Percentiles rank a stretch among this genome's conserved stretches.
Evolutionary conservation across 2,888 invertebrate species (phyloP).

Genomic region (Napeogenes inachia): DNA sequence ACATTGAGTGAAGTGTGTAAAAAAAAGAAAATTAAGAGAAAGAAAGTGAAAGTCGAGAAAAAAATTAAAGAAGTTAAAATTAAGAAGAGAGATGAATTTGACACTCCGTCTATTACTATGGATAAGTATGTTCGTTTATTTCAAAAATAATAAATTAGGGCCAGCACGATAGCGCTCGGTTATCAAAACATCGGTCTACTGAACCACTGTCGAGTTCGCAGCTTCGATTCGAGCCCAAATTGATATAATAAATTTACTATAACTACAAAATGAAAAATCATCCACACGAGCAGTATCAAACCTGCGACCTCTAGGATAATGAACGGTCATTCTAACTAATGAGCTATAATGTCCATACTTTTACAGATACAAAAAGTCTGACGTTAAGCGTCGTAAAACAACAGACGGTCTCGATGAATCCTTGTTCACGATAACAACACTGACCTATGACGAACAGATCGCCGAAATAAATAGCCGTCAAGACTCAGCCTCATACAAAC

Average conservation of each 20-base stretch:
- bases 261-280: too few relatives aligned
- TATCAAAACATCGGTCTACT: too few relatives aligned
- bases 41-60: slow-evolving; percentile 36
- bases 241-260: too few relatives aligned
- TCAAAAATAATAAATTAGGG: not conserved
- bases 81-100: slow-evolving; percentile 34
- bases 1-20: slow-evolving; percentile 50
- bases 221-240: too few relatives aligned
- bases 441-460: slow-evolving; percentile 62
- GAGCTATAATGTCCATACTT: slow-evolving; percentile 1
- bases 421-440: slow-evolving; percentile 49
- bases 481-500: slow-evolving; percentile 42
- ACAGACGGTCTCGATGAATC: slow-evolving; percentile 53
- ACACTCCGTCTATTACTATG: slow-evolving; percentile 42
- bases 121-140: slow-evolving; percentile 44
- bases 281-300: too few relatives aligned
- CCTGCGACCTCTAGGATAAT: too few relatives aligned
- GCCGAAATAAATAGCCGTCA: slow-evolving; percentile 54
- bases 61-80: slow-evolving; percentile 34
- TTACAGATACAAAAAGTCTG: slow-evolving; percentile 52
- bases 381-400: slow-evolving; percentile 51
- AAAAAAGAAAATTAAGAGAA: slow-evolving; percentile 37
- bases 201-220: too few relatives aligned
- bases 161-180: not conserved
- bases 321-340: not conserved